phyloP scores from a whole-genome alignment of 2,888 invertebrate species.

The Drosophila antonietae region DNA sequence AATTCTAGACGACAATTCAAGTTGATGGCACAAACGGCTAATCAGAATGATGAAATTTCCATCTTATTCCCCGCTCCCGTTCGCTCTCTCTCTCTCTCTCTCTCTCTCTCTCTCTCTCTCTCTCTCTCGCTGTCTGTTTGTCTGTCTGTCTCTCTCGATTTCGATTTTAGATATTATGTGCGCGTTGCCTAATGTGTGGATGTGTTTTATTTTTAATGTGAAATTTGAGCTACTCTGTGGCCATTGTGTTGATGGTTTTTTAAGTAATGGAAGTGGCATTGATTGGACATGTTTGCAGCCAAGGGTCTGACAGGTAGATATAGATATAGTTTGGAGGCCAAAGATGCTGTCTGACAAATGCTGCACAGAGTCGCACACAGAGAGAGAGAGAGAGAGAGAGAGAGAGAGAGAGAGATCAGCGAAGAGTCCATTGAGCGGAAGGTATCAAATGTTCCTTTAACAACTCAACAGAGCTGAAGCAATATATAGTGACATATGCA shows the following conservation, averaged over 20 bases:
- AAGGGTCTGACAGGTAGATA: constrained; percentile 58
- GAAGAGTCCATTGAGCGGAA: constrained; percentile 1
- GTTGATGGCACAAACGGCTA: constrained; percentile 54
- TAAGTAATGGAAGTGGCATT: constrained; percentile 70
- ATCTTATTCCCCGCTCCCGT: constrained; percentile 20
- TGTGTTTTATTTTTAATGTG: constrained; percentile 36
- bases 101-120: neutral
- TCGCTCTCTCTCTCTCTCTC: neutral
- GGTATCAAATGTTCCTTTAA: constrained; percentile 26
- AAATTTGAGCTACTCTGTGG: constrained; percentile 63
- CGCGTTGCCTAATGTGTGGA: constrained; percentile 38
- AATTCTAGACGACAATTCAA: constrained; percentile 47
- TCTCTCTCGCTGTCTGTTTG: neutral
- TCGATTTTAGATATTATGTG: constrained; percentile 13
- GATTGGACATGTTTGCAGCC: constrained; percentile 46
- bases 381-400: neutral
- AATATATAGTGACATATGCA: neutral
- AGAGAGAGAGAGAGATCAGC: neutral
- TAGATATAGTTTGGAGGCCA: constrained; percentile 28
- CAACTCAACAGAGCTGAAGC: neutral
- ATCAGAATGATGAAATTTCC: constrained; percentile 77
- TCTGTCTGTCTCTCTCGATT: neutral
- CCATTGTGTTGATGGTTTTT: constrained; percentile 60
- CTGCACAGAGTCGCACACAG: no score
- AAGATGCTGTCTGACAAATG: constrained; percentile 22